These are phyloP conservation scores for Hylomyscus alleni DNA, from an alignment of 2,797 vertebrate species.

Conservation along the genomic window DNA sequence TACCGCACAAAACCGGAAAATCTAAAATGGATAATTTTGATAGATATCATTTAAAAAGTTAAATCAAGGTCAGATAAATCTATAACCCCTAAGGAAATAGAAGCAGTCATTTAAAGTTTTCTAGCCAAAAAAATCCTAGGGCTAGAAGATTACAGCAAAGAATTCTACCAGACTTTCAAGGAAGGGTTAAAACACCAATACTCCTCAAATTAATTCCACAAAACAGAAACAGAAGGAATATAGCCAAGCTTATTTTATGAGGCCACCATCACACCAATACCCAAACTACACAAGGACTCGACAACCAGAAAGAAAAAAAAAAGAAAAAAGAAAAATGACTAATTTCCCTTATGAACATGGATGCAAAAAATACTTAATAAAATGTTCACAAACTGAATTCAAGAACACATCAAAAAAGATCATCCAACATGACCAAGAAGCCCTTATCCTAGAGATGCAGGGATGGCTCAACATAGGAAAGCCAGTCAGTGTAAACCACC, in stretches of 20 bases:
- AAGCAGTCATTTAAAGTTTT: background rate
- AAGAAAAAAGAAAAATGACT: background rate
- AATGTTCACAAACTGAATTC: background rate
- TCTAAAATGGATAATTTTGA: background rate
- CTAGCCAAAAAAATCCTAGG: background rate
- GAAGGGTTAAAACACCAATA: background rate
- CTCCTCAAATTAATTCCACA: background rate
- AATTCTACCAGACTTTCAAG: background rate
- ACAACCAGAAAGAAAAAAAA: background rate
- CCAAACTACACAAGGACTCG: background rate
- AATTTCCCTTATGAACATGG: background rate
- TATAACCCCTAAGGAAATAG: background rate
- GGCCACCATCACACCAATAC: background rate
- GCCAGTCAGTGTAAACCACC: background rate
- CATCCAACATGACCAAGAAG: background rate
- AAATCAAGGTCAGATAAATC: background rate
- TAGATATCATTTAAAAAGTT: background rate
- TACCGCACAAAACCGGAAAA: background rate
- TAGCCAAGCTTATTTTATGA: background rate
- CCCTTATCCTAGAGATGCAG: background rate
- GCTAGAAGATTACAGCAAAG: background rate
- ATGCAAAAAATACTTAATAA: background rate
- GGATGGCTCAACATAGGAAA: background rate
- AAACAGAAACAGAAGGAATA: background rate
- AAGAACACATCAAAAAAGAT: background rate